These are phyloP conservation scores for Xenopus borealis DNA, from an alignment of 2,113 vertebrate genomes.

Conservation along the genomic window DNA sequence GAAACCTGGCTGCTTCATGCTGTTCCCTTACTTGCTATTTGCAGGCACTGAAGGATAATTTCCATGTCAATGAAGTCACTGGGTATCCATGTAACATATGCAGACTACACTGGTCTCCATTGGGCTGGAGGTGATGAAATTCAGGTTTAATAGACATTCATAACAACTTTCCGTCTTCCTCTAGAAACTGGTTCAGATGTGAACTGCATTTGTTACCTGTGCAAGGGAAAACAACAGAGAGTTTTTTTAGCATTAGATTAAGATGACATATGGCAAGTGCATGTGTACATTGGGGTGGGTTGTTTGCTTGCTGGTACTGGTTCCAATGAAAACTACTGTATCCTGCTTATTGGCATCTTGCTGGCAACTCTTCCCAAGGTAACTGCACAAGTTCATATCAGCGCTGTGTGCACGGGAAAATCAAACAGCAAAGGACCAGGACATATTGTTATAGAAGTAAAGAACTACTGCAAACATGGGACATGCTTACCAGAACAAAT, in stretches of 20 bases:
- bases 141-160: neutral
- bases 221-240: slow-evolving; percentile 38
- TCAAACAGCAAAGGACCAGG: slow-evolving; percentile 43
- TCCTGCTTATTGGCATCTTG: slow-evolving; percentile 25
- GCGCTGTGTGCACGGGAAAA: slow-evolving; percentile 45
- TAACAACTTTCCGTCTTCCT: neutral
- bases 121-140: slow-evolving; percentile 13
- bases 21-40: slow-evolving; percentile 10
- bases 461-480: slow-evolving; percentile 2
- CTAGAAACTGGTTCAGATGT: neutral
- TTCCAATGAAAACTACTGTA: slow-evolving; percentile 53
- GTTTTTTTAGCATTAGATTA: slow-evolving; percentile 48
- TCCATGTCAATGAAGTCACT: slow-evolving; percentile 39
- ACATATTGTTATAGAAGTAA: slow-evolving; percentile 39
- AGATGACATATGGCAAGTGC: slow-evolving; percentile 47
- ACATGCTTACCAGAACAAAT: neutral
- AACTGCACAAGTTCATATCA: slow-evolving; percentile 19
- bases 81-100: slow-evolving; percentile 6
- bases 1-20: slow-evolving; percentile 44
- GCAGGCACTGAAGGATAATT: slow-evolving; percentile 31
- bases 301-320: slow-evolving; percentile 50
- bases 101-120: slow-evolving; percentile 32
- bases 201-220: slow-evolving; percentile 42
- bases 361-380: slow-evolving; percentile 14
- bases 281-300: slow-evolving; percentile 53